Conservation (phyloP, 2,888 invertebrate species). For the Aphidius colemani region DNA sequence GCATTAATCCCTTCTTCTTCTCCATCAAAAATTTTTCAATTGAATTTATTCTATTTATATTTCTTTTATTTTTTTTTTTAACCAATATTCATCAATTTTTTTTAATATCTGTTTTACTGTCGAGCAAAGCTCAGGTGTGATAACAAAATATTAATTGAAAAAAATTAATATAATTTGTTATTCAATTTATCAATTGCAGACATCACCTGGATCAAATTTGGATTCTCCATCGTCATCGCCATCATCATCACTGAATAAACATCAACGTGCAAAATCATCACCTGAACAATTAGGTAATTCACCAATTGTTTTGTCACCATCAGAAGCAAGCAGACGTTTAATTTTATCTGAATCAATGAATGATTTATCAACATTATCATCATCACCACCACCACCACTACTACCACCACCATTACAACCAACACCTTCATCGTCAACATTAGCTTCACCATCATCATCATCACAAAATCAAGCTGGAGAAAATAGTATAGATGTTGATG, state of each 20-base stretch:
- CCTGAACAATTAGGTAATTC: conserved; percentile 64
- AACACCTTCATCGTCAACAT: too few relatives aligned
- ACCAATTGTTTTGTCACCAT: conserved; percentile 47
- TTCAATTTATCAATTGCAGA: conserved; percentile 32
- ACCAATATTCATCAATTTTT: too few relatives aligned
- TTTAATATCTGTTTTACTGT: too few relatives aligned
- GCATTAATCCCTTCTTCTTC: too few relatives aligned
- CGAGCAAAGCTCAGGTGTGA: too few relatives aligned
- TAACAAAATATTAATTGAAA: too few relatives aligned
- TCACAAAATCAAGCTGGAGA: conserved; percentile 22
- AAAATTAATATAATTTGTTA: too few relatives aligned
- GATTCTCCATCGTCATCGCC: conserved; percentile 39
- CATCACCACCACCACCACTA: conserved; percentile 34
- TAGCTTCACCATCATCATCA: conserved; percentile 30
- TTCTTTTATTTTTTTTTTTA: too few relatives aligned
- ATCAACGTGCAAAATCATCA: conserved; percentile 71
- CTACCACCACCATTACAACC: neutral
- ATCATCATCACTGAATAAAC: conserved; percentile 57
- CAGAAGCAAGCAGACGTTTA: conserved; percentile 61
- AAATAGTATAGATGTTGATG: conserved; percentile 59
- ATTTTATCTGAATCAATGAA: conserved; percentile 68
- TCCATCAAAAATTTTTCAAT: too few relatives aligned
- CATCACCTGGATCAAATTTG: conserved; percentile 47
- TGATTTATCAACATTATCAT: conserved; percentile 61
- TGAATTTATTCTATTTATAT: too few relatives aligned